Evolutionary conservation across 2,888 invertebrate genomes (phyloP).

Genomic region (Schizotus pectinicornis): DNA sequence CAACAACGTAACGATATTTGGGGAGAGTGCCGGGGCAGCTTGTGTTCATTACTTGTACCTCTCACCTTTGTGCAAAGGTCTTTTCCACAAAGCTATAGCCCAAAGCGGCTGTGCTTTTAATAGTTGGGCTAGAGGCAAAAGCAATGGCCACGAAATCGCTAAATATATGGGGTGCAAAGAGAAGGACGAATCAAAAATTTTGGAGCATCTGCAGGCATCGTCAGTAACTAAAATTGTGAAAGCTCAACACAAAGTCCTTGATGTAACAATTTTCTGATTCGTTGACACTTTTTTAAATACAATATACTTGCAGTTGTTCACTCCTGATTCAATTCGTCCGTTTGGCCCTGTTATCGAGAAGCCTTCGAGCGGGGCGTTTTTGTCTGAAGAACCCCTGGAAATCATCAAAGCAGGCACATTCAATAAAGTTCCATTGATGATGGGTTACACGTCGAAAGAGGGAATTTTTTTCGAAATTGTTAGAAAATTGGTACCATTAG

Average conservation of each 20-base stretch:
- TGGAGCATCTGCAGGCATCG: not conserved
- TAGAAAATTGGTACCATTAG: conserved; percentile 35
- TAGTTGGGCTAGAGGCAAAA: too few relatives aligned
- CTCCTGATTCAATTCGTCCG: conserved; percentile 35
- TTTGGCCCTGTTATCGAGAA: conserved; percentile 41
- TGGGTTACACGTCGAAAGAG: conserved; percentile 53
- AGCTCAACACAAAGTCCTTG: too few relatives aligned
- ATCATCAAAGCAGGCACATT: conserved; percentile 49
- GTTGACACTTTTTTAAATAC: not conserved
- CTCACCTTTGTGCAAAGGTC: conserved; percentile 57
- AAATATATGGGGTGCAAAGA: not conserved
- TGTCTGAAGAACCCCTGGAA: conserved; percentile 46
- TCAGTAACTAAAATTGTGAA: not conserved
- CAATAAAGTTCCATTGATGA: conserved; percentile 54
- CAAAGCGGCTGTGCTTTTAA: conserved; percentile 49
- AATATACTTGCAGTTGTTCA: conserved; percentile 32
- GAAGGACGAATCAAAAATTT: not conserved
- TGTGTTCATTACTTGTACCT: conserved; percentile 58
- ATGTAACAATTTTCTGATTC: not conserved
- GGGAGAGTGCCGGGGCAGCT: conserved; percentile 63
- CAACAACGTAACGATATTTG: conserved; percentile 62
- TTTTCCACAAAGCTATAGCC: conserved; percentile 51
- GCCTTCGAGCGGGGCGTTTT: conserved; percentile 15
- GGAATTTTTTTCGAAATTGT: conserved; percentile 51
- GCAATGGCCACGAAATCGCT: not conserved